phyloP scores from a whole-genome alignment of 2,888 invertebrate species.

The Chymomyza procnemis region DNA sequence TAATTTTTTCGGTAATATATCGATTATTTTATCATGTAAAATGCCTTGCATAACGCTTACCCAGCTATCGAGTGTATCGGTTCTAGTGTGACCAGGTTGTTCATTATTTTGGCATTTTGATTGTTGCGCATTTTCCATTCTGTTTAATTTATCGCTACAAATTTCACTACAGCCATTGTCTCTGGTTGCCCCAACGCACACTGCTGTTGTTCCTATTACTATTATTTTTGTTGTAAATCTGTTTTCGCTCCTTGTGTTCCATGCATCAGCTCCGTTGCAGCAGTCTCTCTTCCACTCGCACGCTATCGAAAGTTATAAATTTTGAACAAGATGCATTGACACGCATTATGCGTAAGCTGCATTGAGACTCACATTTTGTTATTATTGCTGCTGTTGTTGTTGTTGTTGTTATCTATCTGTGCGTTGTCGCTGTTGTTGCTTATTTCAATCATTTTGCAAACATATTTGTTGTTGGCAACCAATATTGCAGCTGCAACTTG shows the following conservation, averaged over 20 bases:
- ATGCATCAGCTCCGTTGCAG: not conserved
- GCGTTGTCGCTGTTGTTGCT: slow-evolving; percentile 30
- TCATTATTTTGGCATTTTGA: slow-evolving; percentile 46
- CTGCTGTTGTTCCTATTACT: not conserved
- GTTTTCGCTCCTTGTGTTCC: not conserved
- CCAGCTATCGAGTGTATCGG: slow-evolving; percentile 10
- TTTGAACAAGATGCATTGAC: slow-evolving; percentile 50
- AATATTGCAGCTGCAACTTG: slow-evolving; percentile 14
- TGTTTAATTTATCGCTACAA: slow-evolving; percentile 48
- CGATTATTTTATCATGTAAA: not conserved
- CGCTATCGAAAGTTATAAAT: slow-evolving; percentile 48
- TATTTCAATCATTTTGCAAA: slow-evolving; percentile 15
- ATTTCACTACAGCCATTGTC: slow-evolving; percentile 50
- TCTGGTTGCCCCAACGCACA: slow-evolving; percentile 11
- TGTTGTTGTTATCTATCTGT: slow-evolving; percentile 7
- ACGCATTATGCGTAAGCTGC: slow-evolving; percentile 40
- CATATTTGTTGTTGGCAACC: slow-evolving; percentile 9
- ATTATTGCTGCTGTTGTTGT: slow-evolving; percentile 25
- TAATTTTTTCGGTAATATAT: not conserved
- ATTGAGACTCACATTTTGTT: slow-evolving; percentile 39
- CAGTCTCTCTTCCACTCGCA: slow-evolving; percentile 39
- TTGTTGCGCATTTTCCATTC: slow-evolving; percentile 45
- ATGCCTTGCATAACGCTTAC: not conserved
- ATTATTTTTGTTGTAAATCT: not conserved
- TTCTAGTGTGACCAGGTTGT: slow-evolving; percentile 6